A percentile compares a stretch with the other conserved stretches of the same genome.
phyloP scores from a whole-genome alignment of 2,888 invertebrate species.

The Epinotia bilunana region DNA sequence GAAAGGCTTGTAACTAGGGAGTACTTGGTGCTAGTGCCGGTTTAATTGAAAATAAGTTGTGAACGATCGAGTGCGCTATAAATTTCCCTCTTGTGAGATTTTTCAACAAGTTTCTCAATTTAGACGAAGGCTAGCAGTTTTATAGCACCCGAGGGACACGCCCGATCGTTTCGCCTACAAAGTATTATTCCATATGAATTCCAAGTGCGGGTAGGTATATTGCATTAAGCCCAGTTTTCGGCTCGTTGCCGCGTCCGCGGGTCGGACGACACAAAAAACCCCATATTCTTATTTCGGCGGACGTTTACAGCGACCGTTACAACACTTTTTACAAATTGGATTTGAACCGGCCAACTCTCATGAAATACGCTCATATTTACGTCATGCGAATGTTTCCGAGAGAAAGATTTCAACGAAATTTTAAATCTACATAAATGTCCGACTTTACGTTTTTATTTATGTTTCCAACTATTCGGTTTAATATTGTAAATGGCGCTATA shows the following conservation, averaged over 20 bases:
- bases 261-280: slow-evolving; percentile 64
- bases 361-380: slow-evolving; percentile 52
- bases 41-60: slow-evolving; percentile 41
- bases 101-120: slow-evolving; percentile 79
- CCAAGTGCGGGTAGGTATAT: slow-evolving; percentile 64
- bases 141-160: slow-evolving; percentile 67
- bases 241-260: slow-evolving; percentile 57
- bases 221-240: slow-evolving; percentile 65
- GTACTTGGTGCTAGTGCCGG: not conserved
- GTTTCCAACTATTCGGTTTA: slow-evolving; percentile 22
- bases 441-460: slow-evolving; percentile 28
- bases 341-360: slow-evolving; percentile 64
- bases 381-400: slow-evolving; percentile 31
- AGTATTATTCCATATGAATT: slow-evolving; percentile 78
- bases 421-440: slow-evolving; percentile 38
- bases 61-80: slow-evolving; percentile 54
- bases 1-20: not conserved
- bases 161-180: slow-evolving; percentile 75
- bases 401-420: slow-evolving; percentile 27
- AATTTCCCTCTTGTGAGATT: slow-evolving; percentile 70
- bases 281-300: slow-evolving; percentile 67
- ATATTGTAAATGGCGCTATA: not conserved
- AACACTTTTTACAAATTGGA: slow-evolving; percentile 73
- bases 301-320: slow-evolving; percentile 64
- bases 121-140: slow-evolving; percentile 74